Evolutionary conservation across 2,113 vertebrate genomes (phyloP).

Genomic region (Calidris pugnax): DNA sequence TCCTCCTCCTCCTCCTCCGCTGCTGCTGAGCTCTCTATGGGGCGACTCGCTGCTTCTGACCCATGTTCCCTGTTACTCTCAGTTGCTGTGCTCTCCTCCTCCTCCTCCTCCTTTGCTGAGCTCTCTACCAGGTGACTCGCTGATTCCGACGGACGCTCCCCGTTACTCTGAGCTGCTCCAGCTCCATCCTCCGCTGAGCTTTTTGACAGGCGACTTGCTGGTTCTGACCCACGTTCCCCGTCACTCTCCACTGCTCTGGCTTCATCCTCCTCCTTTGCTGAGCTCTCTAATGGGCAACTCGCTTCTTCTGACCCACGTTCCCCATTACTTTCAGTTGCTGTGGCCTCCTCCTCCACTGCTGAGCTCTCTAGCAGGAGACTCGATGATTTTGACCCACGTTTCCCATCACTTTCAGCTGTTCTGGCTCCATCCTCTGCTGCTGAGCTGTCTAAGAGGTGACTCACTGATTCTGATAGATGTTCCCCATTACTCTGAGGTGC

Average conservation of each 20-base stretch:
- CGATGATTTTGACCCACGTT: slow-evolving; percentile 71
- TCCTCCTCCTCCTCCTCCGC: not conserved
- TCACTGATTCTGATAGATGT: slow-evolving; percentile 72
- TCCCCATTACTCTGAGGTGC: not conserved
- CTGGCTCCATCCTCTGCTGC: not conserved
- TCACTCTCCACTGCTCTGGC: not conserved
- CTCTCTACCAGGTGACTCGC: slow-evolving; percentile 74
- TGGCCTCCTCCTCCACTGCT: not conserved
- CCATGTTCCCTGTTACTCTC: not conserved
- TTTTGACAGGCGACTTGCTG: slow-evolving; percentile 74
- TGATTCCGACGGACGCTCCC: slow-evolving; percentile 65
- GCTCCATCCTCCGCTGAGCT: not conserved
- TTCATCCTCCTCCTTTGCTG: not conserved
- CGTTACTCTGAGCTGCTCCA: not conserved
- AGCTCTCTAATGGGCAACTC: slow-evolving; percentile 71
- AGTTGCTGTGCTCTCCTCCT: not conserved
- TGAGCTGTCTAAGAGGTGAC: slow-evolving; percentile 66
- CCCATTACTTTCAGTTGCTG: not conserved
- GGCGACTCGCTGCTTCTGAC: slow-evolving; percentile 77
- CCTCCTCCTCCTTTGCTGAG: not conserved
- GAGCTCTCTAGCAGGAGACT: slow-evolving; percentile 70
- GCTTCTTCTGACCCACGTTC: slow-evolving; percentile 71
- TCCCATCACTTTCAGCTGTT: not conserved
- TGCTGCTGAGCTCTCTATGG: slow-evolving; percentile 44
- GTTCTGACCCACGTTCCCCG: slow-evolving; percentile 53